Evolutionary conservation across 2,888 invertebrate genomes (phyloP).

Genomic region (Torymus tubicola): DNA sequence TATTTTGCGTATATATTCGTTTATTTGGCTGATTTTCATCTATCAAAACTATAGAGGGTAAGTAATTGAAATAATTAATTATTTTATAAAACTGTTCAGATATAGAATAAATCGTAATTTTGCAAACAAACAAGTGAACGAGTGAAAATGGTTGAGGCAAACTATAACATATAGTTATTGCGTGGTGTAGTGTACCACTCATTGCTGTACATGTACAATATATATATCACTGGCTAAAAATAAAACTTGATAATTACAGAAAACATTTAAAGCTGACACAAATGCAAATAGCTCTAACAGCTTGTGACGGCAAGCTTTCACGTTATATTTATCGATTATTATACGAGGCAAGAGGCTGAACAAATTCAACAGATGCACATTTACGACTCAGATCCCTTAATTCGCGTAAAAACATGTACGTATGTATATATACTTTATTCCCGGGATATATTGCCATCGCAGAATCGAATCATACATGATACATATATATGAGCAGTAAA

Average conservation of each 20-base stretch:
- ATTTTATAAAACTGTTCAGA: too few relatives aligned
- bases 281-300: background rate
- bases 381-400: too few relatives aligned
- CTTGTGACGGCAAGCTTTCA: background rate
- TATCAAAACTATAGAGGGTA: too few relatives aligned
- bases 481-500: slow-evolving; percentile 3
- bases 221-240: background rate
- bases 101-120: too few relatives aligned
- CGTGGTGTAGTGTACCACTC: too few relatives aligned
- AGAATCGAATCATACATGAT: background rate
- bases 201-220: background rate
- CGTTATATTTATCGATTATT: background rate
- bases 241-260: background rate
- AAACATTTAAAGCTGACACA: slow-evolving; percentile 14
- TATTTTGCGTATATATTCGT: too few relatives aligned
- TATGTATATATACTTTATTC: slow-evolving; percentile 14
- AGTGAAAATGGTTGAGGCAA: too few relatives aligned
- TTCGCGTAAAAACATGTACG: slow-evolving; percentile 6
- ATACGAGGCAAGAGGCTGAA: slow-evolving; percentile 1
- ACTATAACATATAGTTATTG: too few relatives aligned
- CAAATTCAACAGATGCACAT: too few relatives aligned
- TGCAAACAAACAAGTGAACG: too few relatives aligned
- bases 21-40: too few relatives aligned
- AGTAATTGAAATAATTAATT: too few relatives aligned
- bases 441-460: slow-evolving; percentile 12